Conservation (phyloP, 1,140 invertebrate species). For the Eulimnadia texana region DNA sequence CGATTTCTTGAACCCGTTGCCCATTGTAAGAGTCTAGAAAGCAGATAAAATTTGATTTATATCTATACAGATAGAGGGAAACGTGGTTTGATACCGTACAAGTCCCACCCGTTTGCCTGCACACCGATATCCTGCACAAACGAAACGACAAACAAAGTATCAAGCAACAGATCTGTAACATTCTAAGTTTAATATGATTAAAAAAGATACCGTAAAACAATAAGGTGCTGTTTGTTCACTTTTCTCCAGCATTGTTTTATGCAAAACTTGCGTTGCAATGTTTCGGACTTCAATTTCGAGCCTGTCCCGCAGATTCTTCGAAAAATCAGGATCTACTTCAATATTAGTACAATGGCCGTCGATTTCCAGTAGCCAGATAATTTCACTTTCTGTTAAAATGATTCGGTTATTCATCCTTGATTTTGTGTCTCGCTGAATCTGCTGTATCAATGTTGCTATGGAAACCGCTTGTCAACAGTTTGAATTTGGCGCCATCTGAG, state of each 20-base stretch:
- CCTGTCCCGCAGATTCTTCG: background rate
- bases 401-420: background rate
- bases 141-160: too few relatives aligned
- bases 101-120: slow-evolving; percentile 1
- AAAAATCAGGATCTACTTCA: background rate
- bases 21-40: background rate
- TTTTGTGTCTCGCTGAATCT: background rate
- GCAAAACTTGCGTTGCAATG: background rate
- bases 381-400: background rate
- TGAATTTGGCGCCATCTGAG: background rate
- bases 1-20: background rate
- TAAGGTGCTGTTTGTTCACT: slow-evolving; percentile 7
- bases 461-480: background rate
- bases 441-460: background rate
- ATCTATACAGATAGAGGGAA: too few relatives aligned
- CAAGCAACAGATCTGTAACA: background rate
- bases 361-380: slow-evolving; percentile 2
- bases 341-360: slow-evolving; percentile 1
- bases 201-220: background rate
- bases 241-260: background rate
- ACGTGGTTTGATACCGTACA: background rate
- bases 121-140: background rate
- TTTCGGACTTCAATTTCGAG: background rate
- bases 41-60: background rate
- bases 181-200: background rate